Evolutionary conservation across 1,140 invertebrate species (phyloP), one percentile per base, ranked within the genome.

Genomic region (Drosophila ficusphila): DNA sequence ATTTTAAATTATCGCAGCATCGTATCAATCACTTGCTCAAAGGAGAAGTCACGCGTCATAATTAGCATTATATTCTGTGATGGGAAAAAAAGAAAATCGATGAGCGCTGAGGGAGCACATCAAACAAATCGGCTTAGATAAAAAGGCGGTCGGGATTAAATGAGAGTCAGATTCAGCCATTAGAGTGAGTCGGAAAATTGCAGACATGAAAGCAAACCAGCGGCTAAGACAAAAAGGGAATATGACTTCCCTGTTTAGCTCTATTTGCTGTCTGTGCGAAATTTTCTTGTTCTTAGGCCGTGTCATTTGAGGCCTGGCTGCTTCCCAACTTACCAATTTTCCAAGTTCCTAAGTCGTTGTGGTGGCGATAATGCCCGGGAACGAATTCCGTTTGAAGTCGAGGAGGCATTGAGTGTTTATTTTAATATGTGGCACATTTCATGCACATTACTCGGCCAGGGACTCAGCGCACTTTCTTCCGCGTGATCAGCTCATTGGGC

Each of bases 401-500:
- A n/a, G 31, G 14, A 36, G 42, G 33, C 57, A 62, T 39, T 41
- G 47, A 33, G 12, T 79, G 47, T 74, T 54, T 81, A 60, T 73
- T 61, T 74, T 79, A 57, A 73, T 65, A 64, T 79, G 57, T 67
- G 52, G 34, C 58, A 41, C 42, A 73, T 74, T 64, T 67, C 54
- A 62, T 67, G 73, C 56, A 52, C 56, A 77, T 52, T 69, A 65
- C 76, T 81, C 48, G 56, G 41, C 39, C 64, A 57, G 46, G 74
- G 52, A 7, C 56, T 41, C 60, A 53, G 57, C 53, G 76, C 62
- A 81, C 72, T 88, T 74, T 65, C 65, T 85, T 88, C 82, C 81
- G 60, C 76, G 62, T 85, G 81, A 85, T 81, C 81, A 81, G 81
- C 82, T 85, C 81, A 85, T 85, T 85, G 76, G 41, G 73, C 81